These are phyloP conservation scores for Tinea trinotella DNA, from an alignment of 2,888 invertebrate species.

Conservation along the genomic window DNA sequence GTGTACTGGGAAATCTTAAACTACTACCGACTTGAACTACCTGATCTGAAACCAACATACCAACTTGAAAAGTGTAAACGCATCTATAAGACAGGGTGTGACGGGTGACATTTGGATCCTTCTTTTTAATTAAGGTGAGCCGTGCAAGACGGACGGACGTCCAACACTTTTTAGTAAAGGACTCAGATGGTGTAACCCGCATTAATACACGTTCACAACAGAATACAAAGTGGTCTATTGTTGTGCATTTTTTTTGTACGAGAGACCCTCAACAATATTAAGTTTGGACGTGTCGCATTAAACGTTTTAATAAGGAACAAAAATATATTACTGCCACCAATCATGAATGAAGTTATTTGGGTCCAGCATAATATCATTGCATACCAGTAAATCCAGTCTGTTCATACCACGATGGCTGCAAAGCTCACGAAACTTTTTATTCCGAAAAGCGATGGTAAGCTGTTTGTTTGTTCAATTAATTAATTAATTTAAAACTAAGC, in stretches of 20 bases:
- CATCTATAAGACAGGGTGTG: neutral
- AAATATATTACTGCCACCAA: neutral
- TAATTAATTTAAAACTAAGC: too few relatives aligned
- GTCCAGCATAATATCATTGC: too few relatives aligned
- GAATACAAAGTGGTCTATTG: slow-evolving; percentile 15
- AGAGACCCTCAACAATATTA: slow-evolving; percentile 6
- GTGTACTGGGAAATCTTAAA: too few relatives aligned
- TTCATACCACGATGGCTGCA: too few relatives aligned
- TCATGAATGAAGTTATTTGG: too few relatives aligned
- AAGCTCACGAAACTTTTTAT: too few relatives aligned
- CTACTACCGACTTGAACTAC: too few relatives aligned
- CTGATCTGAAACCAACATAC: too few relatives aligned
- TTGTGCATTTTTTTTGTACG: slow-evolving; percentile 1
- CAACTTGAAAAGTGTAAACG: neutral
- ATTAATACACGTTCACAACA: slow-evolving; percentile 6
- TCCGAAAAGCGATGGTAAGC: too few relatives aligned
- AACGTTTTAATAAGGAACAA: neutral
- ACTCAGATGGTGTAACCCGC: neutral
- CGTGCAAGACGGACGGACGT: slow-evolving; percentile 18
- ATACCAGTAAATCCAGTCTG: too few relatives aligned
- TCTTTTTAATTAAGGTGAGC: slow-evolving; percentile 20
- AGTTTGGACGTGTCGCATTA: neutral
- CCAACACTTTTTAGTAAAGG: slow-evolving; percentile 14
- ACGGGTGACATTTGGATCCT: neutral
- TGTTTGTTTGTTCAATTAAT: too few relatives aligned